Conservation (phyloP, 2,888 invertebrate species). For the Colletes collaris region DNA sequence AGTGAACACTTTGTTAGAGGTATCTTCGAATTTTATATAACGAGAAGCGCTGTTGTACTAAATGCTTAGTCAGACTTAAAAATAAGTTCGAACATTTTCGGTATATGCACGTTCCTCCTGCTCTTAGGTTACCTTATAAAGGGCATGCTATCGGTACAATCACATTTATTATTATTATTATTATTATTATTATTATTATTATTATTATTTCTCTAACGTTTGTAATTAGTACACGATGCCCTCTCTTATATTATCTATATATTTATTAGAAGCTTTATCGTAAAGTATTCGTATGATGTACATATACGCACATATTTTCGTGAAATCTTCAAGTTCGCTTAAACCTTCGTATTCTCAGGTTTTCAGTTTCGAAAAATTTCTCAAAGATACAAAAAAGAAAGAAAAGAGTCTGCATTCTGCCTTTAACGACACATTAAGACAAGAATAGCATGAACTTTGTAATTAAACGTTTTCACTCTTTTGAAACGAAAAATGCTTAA, state of each 20-base stretch:
- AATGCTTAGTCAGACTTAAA: slow-evolving; percentile 62
- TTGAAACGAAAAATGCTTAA: no score
- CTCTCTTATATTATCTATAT: slow-evolving; percentile 63
- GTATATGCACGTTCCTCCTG: slow-evolving; percentile 63
- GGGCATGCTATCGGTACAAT: slow-evolving; percentile 62
- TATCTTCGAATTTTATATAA: slow-evolving; percentile 66
- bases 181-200: slow-evolving; percentile 24
- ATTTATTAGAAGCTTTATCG: slow-evolving; percentile 58
- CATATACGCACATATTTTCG: slow-evolving; percentile 58
- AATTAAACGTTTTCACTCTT: no score
- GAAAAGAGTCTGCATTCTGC: neutral
- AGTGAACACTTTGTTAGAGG: slow-evolving; percentile 52
- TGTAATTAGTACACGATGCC: slow-evolving; percentile 52
- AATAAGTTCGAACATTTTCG: slow-evolving; percentile 59
- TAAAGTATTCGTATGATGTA: slow-evolving; percentile 58
- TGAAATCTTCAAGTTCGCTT: slow-evolving; percentile 36
- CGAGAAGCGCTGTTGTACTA: slow-evolving; percentile 45
- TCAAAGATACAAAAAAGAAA: neutral
- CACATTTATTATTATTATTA: slow-evolving; percentile 48
- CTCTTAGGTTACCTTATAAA: slow-evolving; percentile 64
- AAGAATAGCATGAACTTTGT: no score
- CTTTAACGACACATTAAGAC: no score
- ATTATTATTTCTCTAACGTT: slow-evolving; percentile 45
- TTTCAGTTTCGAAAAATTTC: slow-evolving; percentile 20
- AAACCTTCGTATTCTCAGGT: slow-evolving; percentile 43